Evolutionary conservation across 1,140 invertebrate genomes (phyloP), one percentile per base, ranked within the genome.

Genomic region (Odontomachus brunneus): DNA sequence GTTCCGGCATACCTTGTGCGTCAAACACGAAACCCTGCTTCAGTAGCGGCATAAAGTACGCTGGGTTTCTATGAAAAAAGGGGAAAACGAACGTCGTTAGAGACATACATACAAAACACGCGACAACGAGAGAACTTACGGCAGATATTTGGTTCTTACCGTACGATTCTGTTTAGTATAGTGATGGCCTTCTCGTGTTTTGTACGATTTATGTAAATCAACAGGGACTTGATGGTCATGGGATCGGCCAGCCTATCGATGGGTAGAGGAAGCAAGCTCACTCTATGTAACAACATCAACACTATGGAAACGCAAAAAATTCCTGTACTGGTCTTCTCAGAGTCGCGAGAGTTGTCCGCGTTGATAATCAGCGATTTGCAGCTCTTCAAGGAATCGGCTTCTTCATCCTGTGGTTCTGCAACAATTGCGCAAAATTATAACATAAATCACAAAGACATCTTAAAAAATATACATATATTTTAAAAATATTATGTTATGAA

Each of bases 1-100:
- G 89, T 26, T 88, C 90, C 4, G 83, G 84, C 5, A 94, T 69
- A 17, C 85, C 90, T 62, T 93, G 91, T 0, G 87, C 89, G n/a
- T 93, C 91, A 4, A 94, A 93, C 1, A 92, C 88, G 26, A 93
- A 93, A 0, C 93, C 93, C 75, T 93, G 93, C 15, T 92, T 93
- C 29, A 94, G 44, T 3, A 94, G 26, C 1, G 92, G 87, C 2
- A 92, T 75, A n/a, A 94, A 84, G 65, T 94, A 93, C 0, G 83
- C 84, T 29, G 72, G 72, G 38, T 94, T 94, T 24, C 93, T 94
- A 60, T n/a, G 12, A 22, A 15, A 19, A 9, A 63, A 33, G 19
- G 24, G 55, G 44, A n/a, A 19, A 26, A 67, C 53, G 57, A 0
- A 24, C 22, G 5, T 33, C 44, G 17, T 49, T 5, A 17, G 33